phyloP scores from a whole-genome alignment of 2,888 invertebrate genomes.

The Pediacus dermestoides region DNA sequence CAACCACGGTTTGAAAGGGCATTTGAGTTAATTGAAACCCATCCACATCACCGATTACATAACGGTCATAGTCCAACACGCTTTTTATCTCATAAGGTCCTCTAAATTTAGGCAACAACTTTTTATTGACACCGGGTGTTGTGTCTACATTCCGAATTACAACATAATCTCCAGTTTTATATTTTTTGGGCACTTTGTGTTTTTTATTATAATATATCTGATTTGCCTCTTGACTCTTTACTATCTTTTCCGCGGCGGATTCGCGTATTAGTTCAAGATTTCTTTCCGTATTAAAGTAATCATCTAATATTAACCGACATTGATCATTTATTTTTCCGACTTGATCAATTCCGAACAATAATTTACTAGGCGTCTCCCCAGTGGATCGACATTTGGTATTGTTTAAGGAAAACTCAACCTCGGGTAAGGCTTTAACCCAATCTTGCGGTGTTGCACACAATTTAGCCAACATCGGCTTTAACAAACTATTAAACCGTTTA shows the following conservation, averaged over 20 bases:
- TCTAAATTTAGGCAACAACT: slow-evolving; percentile 25
- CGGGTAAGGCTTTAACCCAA: slow-evolving; percentile 8
- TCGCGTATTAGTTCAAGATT: slow-evolving; percentile 8
- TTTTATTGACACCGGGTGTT: slow-evolving; percentile 24
- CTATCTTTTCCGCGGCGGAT: slow-evolving; percentile 16
- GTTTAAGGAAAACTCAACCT: slow-evolving; percentile 16
- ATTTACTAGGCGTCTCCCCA: slow-evolving; percentile 13
- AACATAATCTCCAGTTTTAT: slow-evolving; percentile 23
- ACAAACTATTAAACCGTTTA: slow-evolving; percentile 26
- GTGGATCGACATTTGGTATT: slow-evolving; percentile 14
- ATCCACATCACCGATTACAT: slow-evolving; percentile 23
- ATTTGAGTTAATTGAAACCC: slow-evolving; percentile 21
- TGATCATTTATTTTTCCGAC: slow-evolving; percentile 11
- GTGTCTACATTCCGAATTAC: slow-evolving; percentile 23
- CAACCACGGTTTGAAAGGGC: slow-evolving; percentile 16
- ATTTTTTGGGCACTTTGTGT: slow-evolving; percentile 16
- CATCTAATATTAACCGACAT: slow-evolving; percentile 6
- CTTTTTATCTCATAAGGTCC: slow-evolving; percentile 26
- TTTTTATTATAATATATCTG: slow-evolving; percentile 15
- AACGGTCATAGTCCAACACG: slow-evolving; percentile 26
- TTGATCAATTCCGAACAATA: slow-evolving; percentile 19
- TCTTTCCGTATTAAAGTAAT: not conserved
- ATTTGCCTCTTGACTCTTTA: not conserved
- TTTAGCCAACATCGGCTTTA: slow-evolving; percentile 28
- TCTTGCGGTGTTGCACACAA: slow-evolving; percentile 13